Evolutionary conservation across 2,113 vertebrate species (phyloP), one percentile per base, ranked within the genome.

Genomic region (rabbit (Oryctolagus cuniculus)): DNA sequence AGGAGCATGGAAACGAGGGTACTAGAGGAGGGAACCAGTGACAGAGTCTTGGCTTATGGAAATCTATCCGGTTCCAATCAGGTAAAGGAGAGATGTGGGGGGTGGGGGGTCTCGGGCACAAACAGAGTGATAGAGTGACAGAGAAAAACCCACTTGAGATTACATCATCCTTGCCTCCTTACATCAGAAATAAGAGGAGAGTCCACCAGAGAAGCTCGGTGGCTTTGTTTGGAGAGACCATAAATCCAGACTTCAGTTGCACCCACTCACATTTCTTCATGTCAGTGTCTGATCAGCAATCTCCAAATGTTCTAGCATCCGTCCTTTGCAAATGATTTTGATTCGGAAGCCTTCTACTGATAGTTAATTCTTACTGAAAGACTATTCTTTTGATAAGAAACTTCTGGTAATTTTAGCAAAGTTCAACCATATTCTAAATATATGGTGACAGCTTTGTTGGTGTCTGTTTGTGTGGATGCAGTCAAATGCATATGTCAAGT

Each of bases 201-300:
- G 90, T 93, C 97, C 96, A 70, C 72, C 70, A 95, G 97, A 79
- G 85, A 75, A 90, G 95, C 95, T 63, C 53, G 66, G 73, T 61
- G 83, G 92, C 97, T 95, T 97, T 94, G 88, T 97, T 44, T 89
- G 96, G 97, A 98, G 97, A 97, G 97, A 75, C 94, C 93, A 64
- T 93, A 96, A 95, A 97, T 95, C 97, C 97, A 97, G 97, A 97
- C 96, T 97, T 93, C 92, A 90, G 92, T 89, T 96, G 89, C 96
- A 96, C 95, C 96, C 90, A 38, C 94, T 98, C 97, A 94, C 93
- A 91, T 90, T 93, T 96, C 97, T 94, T 92, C 93, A 81, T 95
- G 96, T 98, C 96, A 94, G 95, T 95, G 84, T 98, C 96, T 97
- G 94, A 98, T 97, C 83, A 93, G 95, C 97, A 95, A 86, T 97